A percentile compares a stretch with the other conserved stretches of the same genome.
These are phyloP conservation scores for Meteorus colon DNA, from an alignment of 2,888 invertebrate species.

Conservation along the genomic window DNA sequence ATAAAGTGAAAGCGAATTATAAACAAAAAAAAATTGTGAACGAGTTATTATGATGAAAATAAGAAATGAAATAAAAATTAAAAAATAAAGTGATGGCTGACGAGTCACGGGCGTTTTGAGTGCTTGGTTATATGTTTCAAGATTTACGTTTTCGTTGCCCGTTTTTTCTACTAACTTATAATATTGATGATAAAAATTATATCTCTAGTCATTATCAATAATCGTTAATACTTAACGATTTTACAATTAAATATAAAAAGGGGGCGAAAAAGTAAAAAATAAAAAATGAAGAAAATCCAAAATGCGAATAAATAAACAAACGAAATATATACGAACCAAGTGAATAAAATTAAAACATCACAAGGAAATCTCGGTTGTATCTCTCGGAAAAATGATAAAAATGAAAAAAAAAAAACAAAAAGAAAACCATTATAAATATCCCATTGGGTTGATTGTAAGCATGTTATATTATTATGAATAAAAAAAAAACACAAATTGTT, in stretches of 20 bases:
- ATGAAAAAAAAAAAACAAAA: not conserved
- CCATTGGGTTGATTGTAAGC: slow-evolving; percentile 29
- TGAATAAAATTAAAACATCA: not conserved
- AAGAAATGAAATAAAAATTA: slow-evolving; percentile 40
- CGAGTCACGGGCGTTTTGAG: slow-evolving; percentile 45
- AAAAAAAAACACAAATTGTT: slow-evolving; percentile 33
- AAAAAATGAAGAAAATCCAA: slow-evolving; percentile 5
- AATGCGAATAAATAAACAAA: not conserved
- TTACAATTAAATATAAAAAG: not conserved
- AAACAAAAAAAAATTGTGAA: slow-evolving; percentile 33
- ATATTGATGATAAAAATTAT: slow-evolving; percentile 10
- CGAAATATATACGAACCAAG: not conserved
- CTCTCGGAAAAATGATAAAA: not conserved
- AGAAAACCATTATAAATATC: slow-evolving; percentile 25
- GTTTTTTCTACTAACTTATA: slow-evolving; percentile 24
- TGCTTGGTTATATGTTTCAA: slow-evolving; percentile 50
- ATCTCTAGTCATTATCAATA: slow-evolving; percentile 25
- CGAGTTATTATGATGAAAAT: slow-evolving; percentile 31
- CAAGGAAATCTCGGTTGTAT: not conserved
- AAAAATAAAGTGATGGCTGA: slow-evolving; percentile 38
- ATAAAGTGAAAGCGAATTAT: slow-evolving; percentile 38
- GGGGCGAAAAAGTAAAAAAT: not conserved
- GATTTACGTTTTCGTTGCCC: slow-evolving; percentile 47
- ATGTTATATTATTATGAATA: slow-evolving; percentile 33
- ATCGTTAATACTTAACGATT: slow-evolving; percentile 23